Percentiles rank a stretch among this genome's conserved stretches.
These are phyloP conservation scores for Palythoa heliodiscus DNA, from an alignment of 92 coral and sea anemone genomes.

Conservation along the genomic window DNA sequence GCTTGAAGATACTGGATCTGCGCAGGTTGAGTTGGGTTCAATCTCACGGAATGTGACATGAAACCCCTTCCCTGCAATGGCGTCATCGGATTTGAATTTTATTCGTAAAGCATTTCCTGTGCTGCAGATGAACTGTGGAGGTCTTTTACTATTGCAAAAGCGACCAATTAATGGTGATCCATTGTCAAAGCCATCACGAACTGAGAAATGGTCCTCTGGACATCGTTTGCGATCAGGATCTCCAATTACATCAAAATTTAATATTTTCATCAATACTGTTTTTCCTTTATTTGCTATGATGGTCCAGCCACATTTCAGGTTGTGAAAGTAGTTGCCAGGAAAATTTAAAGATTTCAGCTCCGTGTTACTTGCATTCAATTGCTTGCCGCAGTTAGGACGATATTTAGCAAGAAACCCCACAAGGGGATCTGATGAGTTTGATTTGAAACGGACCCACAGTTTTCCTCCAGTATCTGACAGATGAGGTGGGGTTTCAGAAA, in stretches of 20 bases:
- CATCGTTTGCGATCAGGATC: slow-evolving; percentile 61
- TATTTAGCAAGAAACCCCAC: slow-evolving; percentile 77
- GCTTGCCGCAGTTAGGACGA: slow-evolving; percentile 68
- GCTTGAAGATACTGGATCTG: slow-evolving; percentile 49
- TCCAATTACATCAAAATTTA: slow-evolving; percentile 75
- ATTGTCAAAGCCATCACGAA: slow-evolving; percentile 70
- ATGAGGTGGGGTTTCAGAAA: slow-evolving; percentile 63
- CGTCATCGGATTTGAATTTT: slow-evolving; percentile 76
- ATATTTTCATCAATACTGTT: slow-evolving; percentile 61
- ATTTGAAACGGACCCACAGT: slow-evolving; percentile 83
- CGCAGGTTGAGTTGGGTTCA: slow-evolving; percentile 60
- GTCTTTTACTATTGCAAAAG: slow-evolving; percentile 76
- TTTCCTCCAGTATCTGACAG: slow-evolving; percentile 55
- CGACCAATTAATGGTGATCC: slow-evolving; percentile 62
- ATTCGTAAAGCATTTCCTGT: slow-evolving; percentile 55
- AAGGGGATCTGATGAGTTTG: slow-evolving; percentile 75
- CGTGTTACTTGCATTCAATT: slow-evolving; percentile 55
- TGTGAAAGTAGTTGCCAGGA: slow-evolving; percentile 74
- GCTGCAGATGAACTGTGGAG: slow-evolving; percentile 77
- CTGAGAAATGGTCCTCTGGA: slow-evolving; percentile 67
- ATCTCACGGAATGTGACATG: slow-evolving; percentile 56
- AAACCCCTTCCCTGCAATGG: slow-evolving; percentile 72
- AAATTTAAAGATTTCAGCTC: slow-evolving; percentile 64
- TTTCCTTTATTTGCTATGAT: slow-evolving; percentile 71
- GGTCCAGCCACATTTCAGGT: slow-evolving; percentile 81